Base-by-base conservation (phyloP, 1,140 invertebrate genomes). In the Drosophila littoralis region DNA sequence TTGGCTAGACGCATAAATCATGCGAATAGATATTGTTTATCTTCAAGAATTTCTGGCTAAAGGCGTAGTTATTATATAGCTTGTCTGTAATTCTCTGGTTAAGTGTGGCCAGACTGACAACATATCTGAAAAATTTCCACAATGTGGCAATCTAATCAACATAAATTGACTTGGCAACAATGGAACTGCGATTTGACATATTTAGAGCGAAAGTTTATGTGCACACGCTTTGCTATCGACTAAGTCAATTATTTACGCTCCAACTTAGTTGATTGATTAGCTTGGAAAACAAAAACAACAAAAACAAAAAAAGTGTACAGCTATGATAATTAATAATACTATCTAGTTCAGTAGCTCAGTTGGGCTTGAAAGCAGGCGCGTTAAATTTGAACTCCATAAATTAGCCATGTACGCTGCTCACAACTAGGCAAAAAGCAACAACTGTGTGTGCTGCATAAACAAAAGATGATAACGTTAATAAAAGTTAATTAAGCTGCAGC, bases 261-360 rank as follows among this genome's bases (percentile, higher is more conserved):
- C 22, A 17, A 8, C 71, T 69, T 63, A 69, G 42, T 38, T 69
- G 71, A 74, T 74, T 74, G 71, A 74, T 74, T 61, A 40, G 57
- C 40, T 22, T 28, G 15, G 42, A 4, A 22, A 6, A 43, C 0
- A 45, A 13, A 59, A 8, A 40, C 17, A 17, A 17, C 17, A 17
- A 2, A 1, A 17, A 17, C 17, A 17, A 6, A n/a, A 22, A 40
- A 12, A 2, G 10, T 59, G 8, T 33, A 32, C n/a, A 33, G 42
- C 45, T 43, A 50, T 50, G 12, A 10, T 15, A 33, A 12, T 42
- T 32, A 22, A 13, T 28, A 40, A 46, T 54, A 54, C 60, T 54
- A 55, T 60, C 17, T 69, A 32, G 57, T 38, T 54, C 15, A 52
- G 35, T 50, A 22, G 60, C 13, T 28, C 9, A 9, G 22, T 48